Evolutionary conservation across 2,888 invertebrate species (phyloP).

Genomic region (Caenorhabditis sulstoni): DNA sequence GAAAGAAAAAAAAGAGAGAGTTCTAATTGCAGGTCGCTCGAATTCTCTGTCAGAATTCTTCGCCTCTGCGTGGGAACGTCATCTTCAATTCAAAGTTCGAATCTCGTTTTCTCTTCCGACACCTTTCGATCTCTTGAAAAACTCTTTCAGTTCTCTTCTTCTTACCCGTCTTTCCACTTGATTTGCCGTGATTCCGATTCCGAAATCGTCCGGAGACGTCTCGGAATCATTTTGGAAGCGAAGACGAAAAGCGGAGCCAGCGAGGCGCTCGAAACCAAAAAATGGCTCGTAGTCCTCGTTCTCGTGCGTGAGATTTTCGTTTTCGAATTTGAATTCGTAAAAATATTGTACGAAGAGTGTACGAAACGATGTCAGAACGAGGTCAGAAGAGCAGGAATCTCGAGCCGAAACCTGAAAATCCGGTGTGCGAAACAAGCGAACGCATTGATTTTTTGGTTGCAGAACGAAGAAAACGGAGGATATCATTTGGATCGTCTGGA

Average conservation of each 20-base stretch:
- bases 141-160: too few species aligned
- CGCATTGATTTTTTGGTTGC: neutral
- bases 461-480: constrained; percentile 6
- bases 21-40: neutral
- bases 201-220: too few species aligned
- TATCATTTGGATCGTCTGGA: constrained; percentile 18
- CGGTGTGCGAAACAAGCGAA: too few species aligned
- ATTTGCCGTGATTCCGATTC: too few species aligned
- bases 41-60: constrained; percentile 17
- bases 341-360: too few species aligned
- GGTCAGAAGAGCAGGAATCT: too few species aligned
- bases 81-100: constrained; percentile 8
- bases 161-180: too few species aligned
- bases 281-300: neutral
- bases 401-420: too few species aligned
- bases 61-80: constrained; percentile 13
- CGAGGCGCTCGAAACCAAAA: neutral
- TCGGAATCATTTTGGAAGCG: neutral
- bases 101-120: too few species aligned
- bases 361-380: too few species aligned
- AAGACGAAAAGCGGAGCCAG: neutral
- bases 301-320: neutral
- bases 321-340: too few species aligned
- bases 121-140: too few species aligned
- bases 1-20: neutral